Evolutionary conservation across 2,797 vertebrate genomes (phyloP).

Genomic region (Smutsia gigantea): DNA sequence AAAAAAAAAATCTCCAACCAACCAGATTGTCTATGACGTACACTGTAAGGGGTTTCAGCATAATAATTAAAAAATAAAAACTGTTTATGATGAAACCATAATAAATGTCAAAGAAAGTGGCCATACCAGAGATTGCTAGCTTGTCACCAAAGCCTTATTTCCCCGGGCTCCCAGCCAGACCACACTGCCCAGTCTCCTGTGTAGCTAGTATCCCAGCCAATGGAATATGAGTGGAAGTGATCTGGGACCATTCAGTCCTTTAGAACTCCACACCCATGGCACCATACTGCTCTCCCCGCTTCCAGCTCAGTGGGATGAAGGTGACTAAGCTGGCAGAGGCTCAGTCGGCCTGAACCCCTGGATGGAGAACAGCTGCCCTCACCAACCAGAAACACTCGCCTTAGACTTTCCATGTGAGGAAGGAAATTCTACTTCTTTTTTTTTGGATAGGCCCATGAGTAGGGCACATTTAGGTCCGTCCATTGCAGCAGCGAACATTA

Average conservation of each 20-base stretch:
- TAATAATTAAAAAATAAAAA: constrained; percentile 59
- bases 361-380: background rate
- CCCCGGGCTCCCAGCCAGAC: background rate
- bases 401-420: background rate
- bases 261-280: fast-evolving
- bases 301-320: background rate
- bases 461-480: background rate
- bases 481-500: background rate
- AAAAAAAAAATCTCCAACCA: background rate
- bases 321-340: background rate
- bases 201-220: background rate
- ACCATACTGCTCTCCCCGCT: background rate
- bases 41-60: constrained; percentile 60
- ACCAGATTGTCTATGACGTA: constrained; percentile 58
- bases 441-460: background rate
- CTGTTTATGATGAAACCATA: constrained; percentile 13
- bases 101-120: background rate
- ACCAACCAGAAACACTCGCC: background rate
- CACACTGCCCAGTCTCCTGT: background rate
- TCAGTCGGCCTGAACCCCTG: background rate
- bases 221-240: background rate
- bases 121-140: background rate
- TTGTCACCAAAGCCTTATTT: background rate
- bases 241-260: fast-evolving
- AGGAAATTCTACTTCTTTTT: background rate